A percentile compares a stretch with the other conserved stretches of the same genome.
phyloP scores from a whole-genome alignment of 1,140 invertebrate genomes.

The Drosophila lacteicornis region DNA sequence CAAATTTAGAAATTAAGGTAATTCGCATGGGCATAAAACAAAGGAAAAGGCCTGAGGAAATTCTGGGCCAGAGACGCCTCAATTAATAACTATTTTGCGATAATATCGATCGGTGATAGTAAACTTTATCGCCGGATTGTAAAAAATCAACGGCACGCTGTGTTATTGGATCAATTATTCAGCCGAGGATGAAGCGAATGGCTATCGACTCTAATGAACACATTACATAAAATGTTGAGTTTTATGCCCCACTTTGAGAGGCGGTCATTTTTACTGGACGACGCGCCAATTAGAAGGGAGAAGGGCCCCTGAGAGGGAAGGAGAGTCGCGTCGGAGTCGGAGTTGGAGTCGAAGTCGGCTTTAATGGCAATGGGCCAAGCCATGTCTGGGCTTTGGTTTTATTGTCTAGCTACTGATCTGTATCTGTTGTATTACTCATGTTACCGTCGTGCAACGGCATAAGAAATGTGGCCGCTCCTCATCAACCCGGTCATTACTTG shows the following conservation, averaged over 20 bases:
- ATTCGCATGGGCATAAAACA: conserved; percentile 42
- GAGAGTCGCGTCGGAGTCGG: not conserved
- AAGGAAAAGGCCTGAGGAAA: conserved; percentile 48
- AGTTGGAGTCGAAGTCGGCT: conserved; percentile 23
- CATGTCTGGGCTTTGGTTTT: conserved; percentile 64
- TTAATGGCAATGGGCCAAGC: conserved; percentile 68
- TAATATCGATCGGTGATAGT: conserved; percentile 77
- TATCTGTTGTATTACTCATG: conserved; percentile 74
- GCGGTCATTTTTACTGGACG: conserved; percentile 45
- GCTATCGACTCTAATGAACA: conserved; percentile 73
- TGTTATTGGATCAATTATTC: conserved; percentile 81
- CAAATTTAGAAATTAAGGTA: conserved; percentile 59
- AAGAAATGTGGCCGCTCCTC: conserved; percentile 71
- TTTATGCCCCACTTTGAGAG: conserved; percentile 72
- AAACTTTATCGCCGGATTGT: conserved; percentile 76
- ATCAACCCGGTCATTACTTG: conserved; percentile 78
- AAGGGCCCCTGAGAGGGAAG: conserved; percentile 39
- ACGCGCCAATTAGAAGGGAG: conserved; percentile 76
- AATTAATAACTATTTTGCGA: conserved; percentile 81
- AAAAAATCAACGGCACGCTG: conserved; percentile 78
- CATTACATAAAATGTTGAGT: conserved; percentile 80
- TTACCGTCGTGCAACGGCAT: conserved; percentile 50
- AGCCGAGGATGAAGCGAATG: conserved; percentile 7
- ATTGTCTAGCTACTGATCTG: conserved; percentile 80
- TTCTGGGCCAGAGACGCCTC: conserved; percentile 21